Conservation (phyloP, 1,140 invertebrate species). For the Pseudoatta argentina region DNA sequence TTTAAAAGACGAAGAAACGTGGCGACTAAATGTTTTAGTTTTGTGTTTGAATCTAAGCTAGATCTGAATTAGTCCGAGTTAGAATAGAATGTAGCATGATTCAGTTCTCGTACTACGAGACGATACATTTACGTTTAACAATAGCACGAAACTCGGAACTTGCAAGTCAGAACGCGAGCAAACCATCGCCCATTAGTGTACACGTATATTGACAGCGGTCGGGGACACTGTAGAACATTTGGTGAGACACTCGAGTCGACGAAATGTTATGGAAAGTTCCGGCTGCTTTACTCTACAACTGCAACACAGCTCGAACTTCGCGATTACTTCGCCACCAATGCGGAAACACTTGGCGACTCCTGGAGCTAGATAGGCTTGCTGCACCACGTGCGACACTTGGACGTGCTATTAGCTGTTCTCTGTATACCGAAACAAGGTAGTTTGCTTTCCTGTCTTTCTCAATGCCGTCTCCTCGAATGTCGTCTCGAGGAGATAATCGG, state of each 20-base stretch:
- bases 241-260: slow-evolving; percentile 17
- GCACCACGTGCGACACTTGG: slow-evolving; percentile 22
- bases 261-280: slow-evolving; percentile 53
- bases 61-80: slow-evolving; percentile 7
- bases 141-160: slow-evolving; percentile 9
- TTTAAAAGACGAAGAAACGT: background rate
- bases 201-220: slow-evolving; percentile 30
- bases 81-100: background rate
- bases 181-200: slow-evolving; percentile 6
- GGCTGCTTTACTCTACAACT: slow-evolving; percentile 22
- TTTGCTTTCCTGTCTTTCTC: slow-evolving; percentile 10
- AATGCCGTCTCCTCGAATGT: background rate
- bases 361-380: slow-evolving; percentile 17
- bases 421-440: slow-evolving; percentile 29
- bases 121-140: slow-evolving; percentile 33
- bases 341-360: slow-evolving; percentile 60
- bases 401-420: slow-evolving; percentile 34
- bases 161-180: slow-evolving; percentile 30
- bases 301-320: slow-evolving; percentile 31
- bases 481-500: slow-evolving; percentile 34
- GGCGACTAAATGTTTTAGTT: background rate
- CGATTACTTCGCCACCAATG: slow-evolving; percentile 52
- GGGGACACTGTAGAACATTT: slow-evolving; percentile 12
- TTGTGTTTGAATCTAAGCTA: background rate
- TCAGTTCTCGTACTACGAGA: background rate